These are phyloP conservation scores for Phaonia tiefii DNA, from an alignment of 2,888 invertebrate genomes.

Conservation along the genomic window DNA sequence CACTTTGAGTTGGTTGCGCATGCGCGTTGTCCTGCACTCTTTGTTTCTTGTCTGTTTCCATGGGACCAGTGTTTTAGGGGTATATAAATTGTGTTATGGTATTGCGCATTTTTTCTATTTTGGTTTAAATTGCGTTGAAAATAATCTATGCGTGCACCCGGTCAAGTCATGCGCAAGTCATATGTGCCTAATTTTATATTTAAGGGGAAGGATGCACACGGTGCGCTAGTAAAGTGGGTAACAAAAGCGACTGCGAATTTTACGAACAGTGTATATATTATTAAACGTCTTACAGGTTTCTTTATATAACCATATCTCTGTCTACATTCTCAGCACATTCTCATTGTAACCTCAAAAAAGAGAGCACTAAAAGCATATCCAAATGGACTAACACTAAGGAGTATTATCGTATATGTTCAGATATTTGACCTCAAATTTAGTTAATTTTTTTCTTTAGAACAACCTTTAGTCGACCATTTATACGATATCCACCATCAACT, in stretches of 20 bases:
- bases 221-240: too few relatives aligned
- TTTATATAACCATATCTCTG: too few relatives aligned
- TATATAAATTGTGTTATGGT: conserved; percentile 42
- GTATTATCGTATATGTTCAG: too few relatives aligned
- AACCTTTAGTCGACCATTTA: too few relatives aligned
- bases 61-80: not conserved
- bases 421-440: too few relatives aligned
- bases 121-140: conserved; percentile 48
- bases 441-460: too few relatives aligned
- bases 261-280: not conserved
- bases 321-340: too few relatives aligned
- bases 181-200: conserved; percentile 43
- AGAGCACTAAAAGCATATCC: too few relatives aligned
- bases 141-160: conserved; percentile 67
- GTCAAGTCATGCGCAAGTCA: conserved; percentile 65
- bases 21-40: conserved; percentile 57
- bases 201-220: conserved; percentile 30
- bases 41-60: conserved; percentile 46
- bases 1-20: conserved; percentile 42
- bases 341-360: too few relatives aligned
- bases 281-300: not conserved
- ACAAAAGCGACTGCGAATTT: too few relatives aligned
- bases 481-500: too few relatives aligned
- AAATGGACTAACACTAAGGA: too few relatives aligned
- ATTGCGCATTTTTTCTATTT: conserved; percentile 34